Conservation (phyloP, 2,113 vertebrate genomes). For the Rhinopomastus cyanomelas region DNA sequence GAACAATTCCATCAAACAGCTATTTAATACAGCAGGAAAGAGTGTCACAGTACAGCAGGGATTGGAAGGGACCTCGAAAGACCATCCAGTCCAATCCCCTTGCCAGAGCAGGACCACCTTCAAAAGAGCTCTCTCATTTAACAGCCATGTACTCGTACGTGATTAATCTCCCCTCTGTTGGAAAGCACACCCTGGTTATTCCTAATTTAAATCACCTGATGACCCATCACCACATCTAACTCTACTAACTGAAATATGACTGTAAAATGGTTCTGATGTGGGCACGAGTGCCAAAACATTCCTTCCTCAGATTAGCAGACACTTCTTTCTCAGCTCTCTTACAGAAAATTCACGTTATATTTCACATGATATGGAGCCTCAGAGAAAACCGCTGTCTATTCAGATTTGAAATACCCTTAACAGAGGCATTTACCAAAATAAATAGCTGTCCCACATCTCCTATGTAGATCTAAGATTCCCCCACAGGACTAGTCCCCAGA, state of each 20-base stretch:
- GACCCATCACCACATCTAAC: neutral
- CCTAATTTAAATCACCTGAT: neutral
- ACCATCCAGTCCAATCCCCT: too few species aligned
- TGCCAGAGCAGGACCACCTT: too few species aligned
- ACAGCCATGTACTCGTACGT: neutral
- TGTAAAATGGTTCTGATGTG: neutral
- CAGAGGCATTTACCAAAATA: neutral
- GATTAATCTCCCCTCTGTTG: neutral
- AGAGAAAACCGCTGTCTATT: neutral
- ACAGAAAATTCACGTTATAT: neutral
- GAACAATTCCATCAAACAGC: neutral
- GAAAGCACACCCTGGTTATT: neutral
- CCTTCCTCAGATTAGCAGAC: neutral
- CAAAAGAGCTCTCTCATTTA: neutral
- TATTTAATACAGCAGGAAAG: neutral
- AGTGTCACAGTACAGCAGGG: too few species aligned
- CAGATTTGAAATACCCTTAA: neutral
- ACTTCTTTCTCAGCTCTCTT: neutral
- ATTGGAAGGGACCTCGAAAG: too few species aligned
- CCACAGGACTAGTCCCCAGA: neutral
- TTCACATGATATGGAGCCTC: neutral
- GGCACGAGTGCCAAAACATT: neutral
- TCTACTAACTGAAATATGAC: neutral
- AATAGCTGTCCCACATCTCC: neutral
- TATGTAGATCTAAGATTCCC: neutral